Evolutionary conservation across 2,888 invertebrate genomes (phyloP), one percentile per base, ranked within the genome.

Genomic region (Thumatha senex): DNA sequence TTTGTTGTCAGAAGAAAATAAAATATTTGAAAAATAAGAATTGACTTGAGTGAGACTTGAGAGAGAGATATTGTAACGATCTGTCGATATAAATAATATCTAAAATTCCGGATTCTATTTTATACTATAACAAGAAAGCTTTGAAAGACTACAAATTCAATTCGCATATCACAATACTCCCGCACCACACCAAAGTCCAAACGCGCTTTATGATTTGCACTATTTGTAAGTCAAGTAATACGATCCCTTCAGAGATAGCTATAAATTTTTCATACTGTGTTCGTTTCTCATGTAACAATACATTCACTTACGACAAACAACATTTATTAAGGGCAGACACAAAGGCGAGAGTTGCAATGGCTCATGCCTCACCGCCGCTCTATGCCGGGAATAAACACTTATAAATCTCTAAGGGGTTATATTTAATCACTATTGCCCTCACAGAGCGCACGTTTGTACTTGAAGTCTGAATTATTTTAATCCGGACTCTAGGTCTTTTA

Each of bases 371-470:
- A 68, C 66, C 60, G 61, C 58, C 58, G 62, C 58, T 71, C 77
- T 77, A 55, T 56, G 59, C 50, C 45, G 75, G 83, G 81, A 87
- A 86, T 88, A 87, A 87, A 84, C 86, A 84, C 88, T 81, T 88
- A 89, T 90, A 90, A 89, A 90, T 90, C 88, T 89, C 76, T 61
- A 64, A 65, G 74, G 76, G 78, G 81, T 86, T 83, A 84, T 83
- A 88, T 90, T 89, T 89, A 89, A 89, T 89, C 87, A 88, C 82
- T 74, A 58, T 70, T 76, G 81, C 76, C 78, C 83, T 82, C 82
- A 80, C 82, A 80, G 80, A 80, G 78, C 70, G 84, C 84, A 84
- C 83, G 84, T 82, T 85, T 79, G 82, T 76, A 86, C 78, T 80
- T 80, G 78, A 81, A 84, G 70, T 64, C 69, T 82, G 83, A 83